Evolutionary conservation across 2,797 vertebrate species (phyloP).

Genomic region (Silurus aristotelis): DNA sequence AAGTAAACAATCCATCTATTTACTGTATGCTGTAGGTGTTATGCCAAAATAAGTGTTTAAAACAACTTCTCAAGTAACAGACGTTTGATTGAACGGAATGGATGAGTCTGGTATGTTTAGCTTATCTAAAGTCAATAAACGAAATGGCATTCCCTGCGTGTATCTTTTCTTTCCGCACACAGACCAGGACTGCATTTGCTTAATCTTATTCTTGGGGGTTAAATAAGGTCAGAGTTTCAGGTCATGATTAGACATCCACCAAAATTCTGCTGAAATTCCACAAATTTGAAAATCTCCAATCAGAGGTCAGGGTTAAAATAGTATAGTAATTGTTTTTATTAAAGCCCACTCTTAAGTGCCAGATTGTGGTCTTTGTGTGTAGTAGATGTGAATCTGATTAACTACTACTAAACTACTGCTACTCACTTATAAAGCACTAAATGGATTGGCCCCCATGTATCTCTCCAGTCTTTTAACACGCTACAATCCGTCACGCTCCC

Average conservation of each 20-base stretch:
- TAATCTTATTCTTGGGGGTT: slow-evolving; percentile 46
- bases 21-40: slow-evolving; percentile 1
- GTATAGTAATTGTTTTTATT: slow-evolving; percentile 20
- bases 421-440: too few species aligned
- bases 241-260: slow-evolving; percentile 31
- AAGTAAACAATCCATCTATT: background rate
- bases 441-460: too few species aligned
- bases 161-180: slow-evolving; percentile 37
- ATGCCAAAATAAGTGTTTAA: background rate
- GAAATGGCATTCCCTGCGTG: slow-evolving; percentile 10
- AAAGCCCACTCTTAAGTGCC: slow-evolving; percentile 2
- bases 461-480: too few species aligned
- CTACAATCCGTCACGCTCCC: too few species aligned
- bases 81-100: slow-evolving; percentile 24
- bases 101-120: slow-evolving; percentile 18
- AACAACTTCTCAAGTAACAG: slow-evolving; percentile 13
- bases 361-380: slow-evolving; percentile 8
- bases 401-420: too few species aligned
- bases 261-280: slow-evolving; percentile 14
- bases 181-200: slow-evolving; percentile 37
- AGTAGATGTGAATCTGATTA: slow-evolving; percentile 12
- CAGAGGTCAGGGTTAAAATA: slow-evolving; percentile 37
- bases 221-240: slow-evolving; percentile 43
- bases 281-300: slow-evolving; percentile 8
- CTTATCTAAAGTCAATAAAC: slow-evolving; percentile 44